Evolutionary conservation across 2,888 invertebrate species (phyloP), one percentile per base, ranked within the genome.

Genomic region (Eucera pruinosa): DNA sequence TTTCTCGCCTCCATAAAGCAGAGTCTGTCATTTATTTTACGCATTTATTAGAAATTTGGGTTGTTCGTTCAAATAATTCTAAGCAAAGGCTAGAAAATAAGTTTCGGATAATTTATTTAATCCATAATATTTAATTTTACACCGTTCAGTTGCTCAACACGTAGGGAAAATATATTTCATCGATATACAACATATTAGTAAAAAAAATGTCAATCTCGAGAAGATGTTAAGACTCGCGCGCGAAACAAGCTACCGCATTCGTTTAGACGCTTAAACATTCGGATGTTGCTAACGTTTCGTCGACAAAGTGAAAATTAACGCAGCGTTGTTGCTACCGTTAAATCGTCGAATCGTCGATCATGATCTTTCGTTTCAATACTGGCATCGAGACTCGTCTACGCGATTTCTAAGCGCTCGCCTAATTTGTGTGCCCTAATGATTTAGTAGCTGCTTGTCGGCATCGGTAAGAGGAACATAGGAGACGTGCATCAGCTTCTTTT

Each of bases 391-490:
- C 15, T 15, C 36, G 48, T 6, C 58, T 73, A 75, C 48, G 36
- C n/a, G 0, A 41, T 47, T 47, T 58, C 41, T 62, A 61, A 39
- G 25, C 4, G 2, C 33, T 18, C 3, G 5, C 20, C 13, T 7
- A 43, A 36, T 25, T 62, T 60, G 13, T 30, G 41, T 23, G 43
- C 43, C 55, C 36, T 36, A 62, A 52, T 74, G 54, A 23, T 72
- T 79, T 58, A 52, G 52, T 67, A 94, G 93, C 91, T 97, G 96
- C 72, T 94, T 93, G 27, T 94, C 94, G 89, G 95, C 95, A 93
- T 98, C 98, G 0, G 99, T 99, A 45, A 99, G 94, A 0, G 99
- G 99, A 45, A 99, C 99, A 91, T 99, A 99, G 87, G 98, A 97
- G 20, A 99, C 99, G 65, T 97, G 97, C 98, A 99, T 98, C 3